Percentiles rank a stretch among this genome's conserved stretches.
Conservation (phyloP, 2,797 vertebrate species). For the Ceryle rudis region DNA sequence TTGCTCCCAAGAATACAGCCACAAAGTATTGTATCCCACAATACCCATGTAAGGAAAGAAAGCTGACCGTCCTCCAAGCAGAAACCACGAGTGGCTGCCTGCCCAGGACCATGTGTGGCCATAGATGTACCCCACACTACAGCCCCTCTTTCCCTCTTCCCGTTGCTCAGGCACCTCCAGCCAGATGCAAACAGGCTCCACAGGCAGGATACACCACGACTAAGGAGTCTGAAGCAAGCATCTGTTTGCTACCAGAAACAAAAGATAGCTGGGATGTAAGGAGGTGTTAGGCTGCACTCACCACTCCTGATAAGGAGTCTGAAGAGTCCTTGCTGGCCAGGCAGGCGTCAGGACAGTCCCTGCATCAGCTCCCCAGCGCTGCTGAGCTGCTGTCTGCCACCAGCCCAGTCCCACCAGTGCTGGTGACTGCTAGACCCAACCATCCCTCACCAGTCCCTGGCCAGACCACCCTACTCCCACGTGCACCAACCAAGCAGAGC, state of each 20-base stretch:
- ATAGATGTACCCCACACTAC: background rate
- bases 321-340: background rate
- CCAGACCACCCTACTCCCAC: background rate
- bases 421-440: too few species aligned
- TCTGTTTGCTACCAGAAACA: background rate
- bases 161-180: background rate
- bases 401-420: background rate
- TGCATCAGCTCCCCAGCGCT: fast-evolving
- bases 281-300: background rate
- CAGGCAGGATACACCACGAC: background rate
- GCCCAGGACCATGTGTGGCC: background rate
- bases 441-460: too few species aligned
- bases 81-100: background rate
- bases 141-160: background rate
- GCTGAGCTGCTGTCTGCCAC: background rate
- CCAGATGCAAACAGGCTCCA: background rate
- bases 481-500: fast-evolving
- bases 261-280: background rate
- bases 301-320: background rate
- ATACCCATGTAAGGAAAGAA: background rate
- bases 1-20: background rate
- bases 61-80: background rate
- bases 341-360: background rate
- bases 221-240: background rate
- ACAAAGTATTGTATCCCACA: background rate